phyloP scores from a whole-genome alignment of 1,140 invertebrate genomes.

The Cyphomyrmex costatus region DNA sequence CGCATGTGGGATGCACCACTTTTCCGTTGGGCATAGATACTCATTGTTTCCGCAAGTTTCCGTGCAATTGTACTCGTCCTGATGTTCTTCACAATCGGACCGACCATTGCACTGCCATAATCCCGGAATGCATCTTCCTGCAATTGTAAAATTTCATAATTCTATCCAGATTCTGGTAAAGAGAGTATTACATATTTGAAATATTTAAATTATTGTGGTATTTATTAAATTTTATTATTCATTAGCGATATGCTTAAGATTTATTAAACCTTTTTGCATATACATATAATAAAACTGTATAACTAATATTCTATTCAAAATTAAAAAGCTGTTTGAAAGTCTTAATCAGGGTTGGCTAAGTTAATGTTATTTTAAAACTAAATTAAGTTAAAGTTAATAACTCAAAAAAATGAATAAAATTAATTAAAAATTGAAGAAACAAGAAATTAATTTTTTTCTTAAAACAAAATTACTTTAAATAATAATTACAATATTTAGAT shows the following conservation, averaged over 20 bases:
- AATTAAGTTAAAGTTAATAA: too few species aligned
- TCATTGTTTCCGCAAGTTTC: conserved; percentile 87
- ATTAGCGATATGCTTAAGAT: neutral
- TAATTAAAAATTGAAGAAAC: too few species aligned
- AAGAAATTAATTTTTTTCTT: too few species aligned
- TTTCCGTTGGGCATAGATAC: conserved; percentile 88
- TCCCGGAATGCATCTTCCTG: conserved; percentile 87
- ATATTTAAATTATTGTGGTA: neutral
- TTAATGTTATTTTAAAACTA: too few species aligned
- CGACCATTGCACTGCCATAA: conserved; percentile 90
- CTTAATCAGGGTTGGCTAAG: too few species aligned
- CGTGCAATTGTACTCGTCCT: conserved; percentile 89
- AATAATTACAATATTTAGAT: too few species aligned
- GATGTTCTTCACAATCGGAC: conserved; percentile 89
- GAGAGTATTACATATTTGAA: neutral
- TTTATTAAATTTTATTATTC: neutral
- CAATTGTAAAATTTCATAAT: conserved; percentile 33
- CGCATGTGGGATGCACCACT: conserved; percentile 87
- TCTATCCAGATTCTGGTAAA: neutral
- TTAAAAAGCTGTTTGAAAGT: neutral
- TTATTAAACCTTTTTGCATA: neutral
- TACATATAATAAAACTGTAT: neutral
- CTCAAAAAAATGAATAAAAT: too few species aligned
- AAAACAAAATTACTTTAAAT: too few species aligned
- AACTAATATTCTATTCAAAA: neutral